Percentiles rank a stretch among this genome's conserved stretches.
phyloP scores from a whole-genome alignment of 1,140 invertebrate species.

The Drosophila pachea region DNA sequence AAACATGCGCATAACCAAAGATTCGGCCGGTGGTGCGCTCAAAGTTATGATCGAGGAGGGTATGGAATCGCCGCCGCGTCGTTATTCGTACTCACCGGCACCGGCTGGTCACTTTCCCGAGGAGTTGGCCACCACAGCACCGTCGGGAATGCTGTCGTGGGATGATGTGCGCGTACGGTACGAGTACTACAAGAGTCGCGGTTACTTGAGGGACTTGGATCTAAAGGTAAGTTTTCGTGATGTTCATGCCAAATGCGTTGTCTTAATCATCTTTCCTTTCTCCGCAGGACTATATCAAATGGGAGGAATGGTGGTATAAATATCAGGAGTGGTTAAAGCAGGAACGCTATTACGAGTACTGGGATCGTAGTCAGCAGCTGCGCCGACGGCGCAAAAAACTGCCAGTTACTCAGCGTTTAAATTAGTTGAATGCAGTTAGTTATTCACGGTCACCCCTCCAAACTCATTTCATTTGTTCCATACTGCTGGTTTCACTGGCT shows the following conservation, averaged over 20 bases:
- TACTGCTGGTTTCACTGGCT: constrained; percentile 19
- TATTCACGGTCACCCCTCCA: constrained; percentile 2
- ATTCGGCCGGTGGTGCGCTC: constrained; percentile 82
- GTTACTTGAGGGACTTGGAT: constrained; percentile 85
- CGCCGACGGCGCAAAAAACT: constrained; percentile 79
- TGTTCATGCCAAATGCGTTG: not conserved
- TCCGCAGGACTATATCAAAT: constrained; percentile 89
- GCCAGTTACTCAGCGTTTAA: constrained; percentile 79
- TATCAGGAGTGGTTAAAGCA: constrained; percentile 94
- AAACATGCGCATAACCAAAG: constrained; percentile 91
- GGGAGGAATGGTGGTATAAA: constrained; percentile 96
- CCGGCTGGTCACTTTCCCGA: constrained; percentile 88
- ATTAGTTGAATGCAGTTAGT: constrained; percentile 49
- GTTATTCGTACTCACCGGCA: constrained; percentile 83
- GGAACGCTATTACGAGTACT: constrained; percentile 89
- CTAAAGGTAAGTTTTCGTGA: constrained; percentile 59
- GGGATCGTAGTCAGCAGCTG: constrained; percentile 81
- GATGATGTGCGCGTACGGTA: constrained; percentile 91
- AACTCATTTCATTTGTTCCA: constrained; percentile 7
- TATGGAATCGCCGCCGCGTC: constrained; percentile 78
- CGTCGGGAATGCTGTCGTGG: constrained; percentile 88
- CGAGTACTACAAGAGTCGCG: constrained; percentile 89
- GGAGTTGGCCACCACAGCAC: constrained; percentile 84
- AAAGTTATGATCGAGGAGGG: constrained; percentile 87
- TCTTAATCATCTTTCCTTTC: not conserved